Percentiles rank a stretch among this genome's conserved stretches.
Evolutionary conservation across 2,888 invertebrate species (phyloP).

Genomic region (Ochropleura plecta): DNA sequence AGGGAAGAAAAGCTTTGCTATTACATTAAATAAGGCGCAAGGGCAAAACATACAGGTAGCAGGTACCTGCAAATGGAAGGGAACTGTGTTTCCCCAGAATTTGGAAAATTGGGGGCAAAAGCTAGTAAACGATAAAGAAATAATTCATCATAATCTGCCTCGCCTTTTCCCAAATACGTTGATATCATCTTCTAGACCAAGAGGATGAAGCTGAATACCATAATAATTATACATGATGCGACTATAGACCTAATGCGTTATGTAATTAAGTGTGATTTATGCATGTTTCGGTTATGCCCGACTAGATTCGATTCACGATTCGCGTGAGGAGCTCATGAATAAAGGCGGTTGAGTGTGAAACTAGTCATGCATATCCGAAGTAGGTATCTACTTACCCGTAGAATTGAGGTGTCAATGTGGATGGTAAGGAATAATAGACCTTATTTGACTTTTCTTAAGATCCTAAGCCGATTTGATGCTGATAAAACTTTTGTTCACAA

Average conservation of each 20-base stretch:
- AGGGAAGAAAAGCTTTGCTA: too few relatives aligned
- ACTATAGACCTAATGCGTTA: background rate
- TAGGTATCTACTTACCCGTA: background rate
- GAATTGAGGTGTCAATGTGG: background rate
- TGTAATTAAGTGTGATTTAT: constrained; percentile 33
- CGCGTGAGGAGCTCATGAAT: constrained; percentile 27
- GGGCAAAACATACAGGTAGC: too few relatives aligned
- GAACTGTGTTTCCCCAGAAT: too few relatives aligned
- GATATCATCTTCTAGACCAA: background rate
- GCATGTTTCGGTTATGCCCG: constrained; percentile 15
- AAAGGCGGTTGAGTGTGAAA: constrained; percentile 11
- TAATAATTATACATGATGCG: background rate
- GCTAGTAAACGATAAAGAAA: too few relatives aligned
- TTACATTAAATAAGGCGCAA: too few relatives aligned
- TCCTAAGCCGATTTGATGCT: background rate
- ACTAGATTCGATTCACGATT: constrained; percentile 8
- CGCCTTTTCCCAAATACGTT: background rate
- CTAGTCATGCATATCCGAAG: background rate
- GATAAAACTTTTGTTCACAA: background rate
- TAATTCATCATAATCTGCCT: background rate
- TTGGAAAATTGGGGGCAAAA: too few relatives aligned
- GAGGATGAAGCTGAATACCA: background rate
- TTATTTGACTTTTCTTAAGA: background rate
- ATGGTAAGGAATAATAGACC: background rate
- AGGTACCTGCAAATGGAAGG: too few relatives aligned